phyloP scores from a whole-genome alignment of 2,797 vertebrate species.

The Cyclopterus lumpus region DNA sequence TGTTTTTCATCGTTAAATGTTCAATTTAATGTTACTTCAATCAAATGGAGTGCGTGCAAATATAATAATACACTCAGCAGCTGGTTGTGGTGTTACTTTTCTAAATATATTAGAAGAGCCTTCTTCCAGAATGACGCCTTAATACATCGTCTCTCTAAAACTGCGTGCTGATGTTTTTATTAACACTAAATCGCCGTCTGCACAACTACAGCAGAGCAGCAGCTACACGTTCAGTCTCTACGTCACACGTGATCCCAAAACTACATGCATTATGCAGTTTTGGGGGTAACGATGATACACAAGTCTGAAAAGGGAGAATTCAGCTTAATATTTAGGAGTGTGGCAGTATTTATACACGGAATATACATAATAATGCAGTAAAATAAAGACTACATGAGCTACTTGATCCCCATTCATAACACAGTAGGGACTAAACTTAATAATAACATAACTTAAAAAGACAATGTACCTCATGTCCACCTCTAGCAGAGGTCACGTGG shows the following conservation, averaged over 20 bases:
- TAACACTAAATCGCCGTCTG: not conserved
- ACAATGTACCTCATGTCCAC: accelerated
- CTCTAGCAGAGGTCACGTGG: not conserved
- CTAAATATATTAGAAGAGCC: not conserved
- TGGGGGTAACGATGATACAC: not conserved
- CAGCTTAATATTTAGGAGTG: not conserved
- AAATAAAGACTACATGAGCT: not conserved
- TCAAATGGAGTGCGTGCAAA: not conserved
- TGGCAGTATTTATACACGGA: not conserved
- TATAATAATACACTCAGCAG: not conserved
- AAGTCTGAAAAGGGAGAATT: not conserved
- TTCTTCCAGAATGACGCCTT: not conserved
- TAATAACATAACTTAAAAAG: not conserved
- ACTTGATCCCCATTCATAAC: not conserved
- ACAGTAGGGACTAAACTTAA: not conserved
- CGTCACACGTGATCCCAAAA: not conserved
- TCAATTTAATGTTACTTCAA: too few relatives aligned
- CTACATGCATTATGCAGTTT: not conserved
- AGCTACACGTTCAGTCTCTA: not conserved
- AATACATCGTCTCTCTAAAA: not conserved
- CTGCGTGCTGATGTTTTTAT: not conserved
- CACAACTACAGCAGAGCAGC: not conserved
- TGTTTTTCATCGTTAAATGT: too few relatives aligned
- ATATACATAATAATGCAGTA: not conserved
- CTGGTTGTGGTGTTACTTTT: not conserved